Percentiles rank a stretch among this genome's conserved stretches.
phyloP scores from a whole-genome alignment of 2,113 vertebrate genomes.

The western clawed frog (Xenopus tropicalis) region DNA sequence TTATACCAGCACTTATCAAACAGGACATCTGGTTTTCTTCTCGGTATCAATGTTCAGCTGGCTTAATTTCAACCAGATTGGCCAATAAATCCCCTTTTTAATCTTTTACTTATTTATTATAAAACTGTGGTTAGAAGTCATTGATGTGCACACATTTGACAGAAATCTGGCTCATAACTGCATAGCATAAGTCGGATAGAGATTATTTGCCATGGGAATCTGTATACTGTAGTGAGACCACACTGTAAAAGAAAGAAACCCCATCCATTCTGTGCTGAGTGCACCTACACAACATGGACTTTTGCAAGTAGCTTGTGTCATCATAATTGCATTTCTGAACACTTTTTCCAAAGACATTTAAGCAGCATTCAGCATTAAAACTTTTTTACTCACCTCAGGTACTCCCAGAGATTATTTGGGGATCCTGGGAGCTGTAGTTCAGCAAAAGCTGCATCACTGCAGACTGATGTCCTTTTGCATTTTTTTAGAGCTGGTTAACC shows the following conservation, averaged over 20 bases:
- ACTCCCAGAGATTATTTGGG: too few relatives aligned
- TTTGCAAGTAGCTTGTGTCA: too few relatives aligned
- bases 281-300: neutral
- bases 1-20: conserved; percentile 62
- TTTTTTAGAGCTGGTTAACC: too few relatives aligned
- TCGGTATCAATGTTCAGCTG: conserved; percentile 72
- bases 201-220: conserved; percentile 39
- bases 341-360: too few relatives aligned
- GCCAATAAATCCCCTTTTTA: conserved; percentile 57
- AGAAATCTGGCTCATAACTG: conserved; percentile 36
- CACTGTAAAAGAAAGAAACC: conserved; percentile 3
- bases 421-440: too few relatives aligned
- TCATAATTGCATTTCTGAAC: too few relatives aligned
- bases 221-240: conserved; percentile 14
- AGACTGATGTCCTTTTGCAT: too few relatives aligned
- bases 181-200: conserved; percentile 14
- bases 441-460: too few relatives aligned
- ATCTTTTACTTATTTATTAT: conserved; percentile 39
- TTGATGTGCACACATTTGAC: conserved; percentile 38
- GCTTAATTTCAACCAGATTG: conserved; percentile 79
- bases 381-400: too few relatives aligned
- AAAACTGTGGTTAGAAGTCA: conserved; percentile 27
- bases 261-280: neutral
- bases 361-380: too few relatives aligned
- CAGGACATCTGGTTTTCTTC: conserved; percentile 81